Percentiles rank a stretch among this genome's conserved stretches.
Conservation (phyloP, 1,140 invertebrate species). For the Drosophila malerkotliana region DNA sequence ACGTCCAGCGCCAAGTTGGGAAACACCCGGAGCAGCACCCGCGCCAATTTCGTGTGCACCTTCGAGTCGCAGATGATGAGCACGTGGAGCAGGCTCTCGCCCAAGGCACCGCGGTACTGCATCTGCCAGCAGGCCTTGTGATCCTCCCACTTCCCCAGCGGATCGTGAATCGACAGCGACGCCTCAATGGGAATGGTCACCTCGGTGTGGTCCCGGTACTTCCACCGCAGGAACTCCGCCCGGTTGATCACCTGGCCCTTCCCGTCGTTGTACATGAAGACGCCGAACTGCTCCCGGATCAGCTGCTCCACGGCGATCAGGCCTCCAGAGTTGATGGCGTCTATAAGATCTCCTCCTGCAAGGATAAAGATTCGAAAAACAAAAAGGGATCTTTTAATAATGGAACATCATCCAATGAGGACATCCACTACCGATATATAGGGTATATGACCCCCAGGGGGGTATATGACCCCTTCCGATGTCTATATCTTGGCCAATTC, state of each 20-base stretch:
- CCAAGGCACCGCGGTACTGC: slow-evolving; percentile 96
- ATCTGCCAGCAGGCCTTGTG: slow-evolving; percentile 98
- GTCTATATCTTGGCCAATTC: too few relatives aligned
- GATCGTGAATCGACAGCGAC: slow-evolving; percentile 91
- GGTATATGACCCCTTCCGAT: too few relatives aligned
- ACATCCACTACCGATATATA: too few relatives aligned
- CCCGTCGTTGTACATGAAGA: slow-evolving; percentile 95
- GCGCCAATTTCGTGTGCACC: slow-evolving; percentile 88
- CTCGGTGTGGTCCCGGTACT: slow-evolving; percentile 93
- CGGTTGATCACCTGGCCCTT: slow-evolving; percentile 94
- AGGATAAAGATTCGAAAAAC: too few relatives aligned
- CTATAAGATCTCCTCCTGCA: slow-evolving; percentile 90
- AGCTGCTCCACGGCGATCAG: slow-evolving; percentile 93
- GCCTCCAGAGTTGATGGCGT: slow-evolving; percentile 93
- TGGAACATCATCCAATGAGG: too few relatives aligned
- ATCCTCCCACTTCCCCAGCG: slow-evolving; percentile 93
- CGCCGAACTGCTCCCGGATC: slow-evolving; percentile 93
- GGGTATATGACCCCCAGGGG: too few relatives aligned
- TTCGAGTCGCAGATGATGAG: slow-evolving; percentile 97
- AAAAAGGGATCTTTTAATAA: neutral
- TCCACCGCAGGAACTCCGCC: slow-evolving; percentile 96
- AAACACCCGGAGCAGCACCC: slow-evolving; percentile 95
- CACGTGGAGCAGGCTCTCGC: slow-evolving; percentile 97
- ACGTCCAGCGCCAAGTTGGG: slow-evolving; percentile 96
- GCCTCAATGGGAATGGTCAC: slow-evolving; percentile 93